A percentile compares a stretch with the other conserved stretches of the same genome.
Evolutionary conservation across 2,113 vertebrate species (phyloP).

Genomic region (Labeo rohita): DNA sequence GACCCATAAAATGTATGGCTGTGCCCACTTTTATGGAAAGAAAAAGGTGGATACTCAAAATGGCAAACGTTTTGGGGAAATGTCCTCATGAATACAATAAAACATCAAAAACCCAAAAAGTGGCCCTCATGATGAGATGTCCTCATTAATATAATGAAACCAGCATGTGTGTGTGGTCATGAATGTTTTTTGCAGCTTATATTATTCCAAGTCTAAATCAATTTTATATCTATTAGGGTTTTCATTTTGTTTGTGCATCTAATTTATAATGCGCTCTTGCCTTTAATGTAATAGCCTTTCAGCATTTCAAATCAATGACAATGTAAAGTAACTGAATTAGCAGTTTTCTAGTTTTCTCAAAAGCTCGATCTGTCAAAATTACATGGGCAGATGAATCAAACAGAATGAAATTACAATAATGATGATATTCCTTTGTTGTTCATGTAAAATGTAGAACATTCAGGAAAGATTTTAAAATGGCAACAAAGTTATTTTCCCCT

Average conservation of each 20-base stretch:
- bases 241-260: neutral
- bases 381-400: neutral
- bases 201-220: neutral
- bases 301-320: neutral
- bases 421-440: neutral
- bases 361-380: neutral
- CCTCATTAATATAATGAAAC: neutral
- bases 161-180: neutral
- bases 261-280: neutral
- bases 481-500: neutral
- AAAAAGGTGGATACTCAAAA: no score
- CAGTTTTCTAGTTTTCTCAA: neutral
- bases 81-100: neutral
- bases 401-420: neutral
- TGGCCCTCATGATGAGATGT: neutral
- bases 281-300: neutral
- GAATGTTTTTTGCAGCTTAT: neutral
- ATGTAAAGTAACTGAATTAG: neutral
- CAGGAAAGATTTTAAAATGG: neutral
- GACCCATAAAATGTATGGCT: no score
- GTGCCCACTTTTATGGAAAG: no score
- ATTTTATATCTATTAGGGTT: neutral
- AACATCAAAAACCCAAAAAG: neutral
- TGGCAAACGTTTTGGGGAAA: neutral
- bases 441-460: neutral